Evolutionary conservation across 2,113 vertebrate genomes (phyloP).

Genomic region (Craseonycteris thonglongyai): DNA sequence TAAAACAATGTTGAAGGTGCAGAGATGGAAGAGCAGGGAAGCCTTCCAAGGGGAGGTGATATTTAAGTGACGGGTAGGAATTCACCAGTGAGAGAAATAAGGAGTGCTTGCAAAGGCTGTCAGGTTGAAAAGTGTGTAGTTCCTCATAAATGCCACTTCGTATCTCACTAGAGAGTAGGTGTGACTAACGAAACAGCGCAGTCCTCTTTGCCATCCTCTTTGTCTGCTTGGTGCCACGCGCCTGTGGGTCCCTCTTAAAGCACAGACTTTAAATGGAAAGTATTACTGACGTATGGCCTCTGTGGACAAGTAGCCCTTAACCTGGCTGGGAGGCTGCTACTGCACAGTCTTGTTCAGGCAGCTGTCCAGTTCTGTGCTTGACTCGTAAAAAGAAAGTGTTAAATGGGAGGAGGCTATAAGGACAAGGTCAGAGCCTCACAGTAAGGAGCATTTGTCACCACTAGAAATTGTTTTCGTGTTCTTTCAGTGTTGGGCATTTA

Average conservation of each 20-base stretch:
- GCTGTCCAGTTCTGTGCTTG: conserved; percentile 69
- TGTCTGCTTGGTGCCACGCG: conserved; percentile 73
- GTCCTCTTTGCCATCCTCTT: conserved; percentile 28
- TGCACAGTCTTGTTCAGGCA: conserved; percentile 66
- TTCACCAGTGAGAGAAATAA: not conserved
- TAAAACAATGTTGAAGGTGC: not conserved
- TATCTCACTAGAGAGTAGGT: conserved; percentile 57
- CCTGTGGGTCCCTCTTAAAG: conserved; percentile 79
- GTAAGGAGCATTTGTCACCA: conserved; percentile 20
- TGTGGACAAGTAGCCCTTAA: conserved; percentile 78
- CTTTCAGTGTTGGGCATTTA: conserved; percentile 9
- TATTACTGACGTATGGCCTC: conserved; percentile 79
- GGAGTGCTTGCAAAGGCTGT: not conserved
- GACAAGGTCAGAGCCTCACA: conserved; percentile 72
- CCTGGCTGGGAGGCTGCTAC: conserved; percentile 59
- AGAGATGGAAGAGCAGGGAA: not conserved
- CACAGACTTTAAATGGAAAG: conserved; percentile 79
- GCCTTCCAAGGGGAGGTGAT: not conserved
- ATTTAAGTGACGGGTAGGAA: not conserved
- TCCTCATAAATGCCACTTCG: conserved; percentile 59
- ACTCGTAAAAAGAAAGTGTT: conserved; percentile 36
- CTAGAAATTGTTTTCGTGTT: conserved; percentile 47
- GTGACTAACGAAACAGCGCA: conserved; percentile 40
- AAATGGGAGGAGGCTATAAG: conserved; percentile 83
- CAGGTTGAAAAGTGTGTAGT: not conserved